phyloP scores from a whole-genome alignment of 2,797 vertebrate species.

The Stomatorhinus walkeri region DNA sequence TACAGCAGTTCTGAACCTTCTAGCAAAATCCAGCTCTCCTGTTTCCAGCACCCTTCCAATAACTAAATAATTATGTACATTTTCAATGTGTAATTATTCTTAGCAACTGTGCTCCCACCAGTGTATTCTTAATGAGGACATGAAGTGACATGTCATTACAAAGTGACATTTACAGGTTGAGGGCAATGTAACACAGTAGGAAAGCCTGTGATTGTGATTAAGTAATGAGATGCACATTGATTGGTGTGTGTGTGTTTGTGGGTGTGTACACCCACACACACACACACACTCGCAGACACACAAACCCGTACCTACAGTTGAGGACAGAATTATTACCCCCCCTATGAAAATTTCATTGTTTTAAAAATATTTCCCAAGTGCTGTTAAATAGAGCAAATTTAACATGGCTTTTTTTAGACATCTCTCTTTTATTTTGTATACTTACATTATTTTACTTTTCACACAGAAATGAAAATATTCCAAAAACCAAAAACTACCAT shows the following conservation, averaged over 20 bases:
- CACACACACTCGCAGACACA: neutral
- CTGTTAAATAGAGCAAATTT: too few species aligned
- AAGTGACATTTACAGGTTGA: neutral
- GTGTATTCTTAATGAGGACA: neutral
- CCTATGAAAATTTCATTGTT: too few species aligned
- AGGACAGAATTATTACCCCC: too few species aligned
- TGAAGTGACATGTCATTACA: neutral
- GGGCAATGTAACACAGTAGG: neutral
- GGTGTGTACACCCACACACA: neutral
- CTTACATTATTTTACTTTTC: too few species aligned
- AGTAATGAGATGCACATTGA: neutral
- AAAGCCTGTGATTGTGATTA: neutral
- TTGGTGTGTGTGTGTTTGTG: neutral
- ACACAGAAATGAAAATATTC: too few species aligned
- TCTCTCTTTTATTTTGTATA: too few species aligned
- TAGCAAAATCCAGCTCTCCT: neutral
- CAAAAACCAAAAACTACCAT: too few species aligned
- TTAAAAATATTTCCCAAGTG: too few species aligned
- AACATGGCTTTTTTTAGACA: too few species aligned
- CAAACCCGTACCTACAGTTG: neutral
- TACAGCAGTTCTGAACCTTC: neutral
- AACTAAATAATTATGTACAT: neutral
- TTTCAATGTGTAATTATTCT: neutral
- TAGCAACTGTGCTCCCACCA: neutral
- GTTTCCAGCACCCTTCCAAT: neutral